Evolutionary conservation across 2,797 vertebrate species (phyloP).

Genomic region (Poliocrania exsul): DNA sequence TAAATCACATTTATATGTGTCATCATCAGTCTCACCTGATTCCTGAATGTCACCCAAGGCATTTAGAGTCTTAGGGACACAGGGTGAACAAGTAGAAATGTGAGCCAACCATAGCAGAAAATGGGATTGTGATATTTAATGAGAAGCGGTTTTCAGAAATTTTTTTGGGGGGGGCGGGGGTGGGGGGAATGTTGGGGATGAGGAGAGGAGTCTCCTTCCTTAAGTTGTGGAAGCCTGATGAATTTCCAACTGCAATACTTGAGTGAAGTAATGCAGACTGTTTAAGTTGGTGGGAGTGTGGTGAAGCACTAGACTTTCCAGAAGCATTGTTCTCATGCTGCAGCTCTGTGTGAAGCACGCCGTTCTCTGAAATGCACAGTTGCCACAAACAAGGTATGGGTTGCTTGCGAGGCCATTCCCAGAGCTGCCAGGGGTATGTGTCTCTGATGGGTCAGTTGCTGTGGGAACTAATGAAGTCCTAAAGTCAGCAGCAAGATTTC

Average conservation of each 20-base stretch:
- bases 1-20: background rate
- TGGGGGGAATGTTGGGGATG: too few relatives aligned
- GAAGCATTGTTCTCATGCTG: fast-evolving
- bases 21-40: background rate
- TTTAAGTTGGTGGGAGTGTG: background rate
- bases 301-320: background rate
- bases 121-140: fast-evolving
- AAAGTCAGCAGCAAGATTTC: constrained; percentile 20
- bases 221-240: background rate
- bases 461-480: constrained; percentile 9
- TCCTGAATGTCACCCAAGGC: background rate
- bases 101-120: background rate
- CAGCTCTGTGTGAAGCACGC: fast-evolving
- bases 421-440: background rate
- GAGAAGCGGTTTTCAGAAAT: background rate
- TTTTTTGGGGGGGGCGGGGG: too few relatives aligned
- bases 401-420: background rate
- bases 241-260: fast-evolving
- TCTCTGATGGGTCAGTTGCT: constrained; percentile 3
- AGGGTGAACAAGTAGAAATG: background rate
- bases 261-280: fast-evolving
- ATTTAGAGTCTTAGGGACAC: too few relatives aligned
- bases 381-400: background rate
- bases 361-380: background rate
- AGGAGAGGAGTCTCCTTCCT: background rate